Evolutionary conservation across 64 coral and sea anemone genomes (phyloP).

Genomic region (Stylophora pistillata): DNA sequence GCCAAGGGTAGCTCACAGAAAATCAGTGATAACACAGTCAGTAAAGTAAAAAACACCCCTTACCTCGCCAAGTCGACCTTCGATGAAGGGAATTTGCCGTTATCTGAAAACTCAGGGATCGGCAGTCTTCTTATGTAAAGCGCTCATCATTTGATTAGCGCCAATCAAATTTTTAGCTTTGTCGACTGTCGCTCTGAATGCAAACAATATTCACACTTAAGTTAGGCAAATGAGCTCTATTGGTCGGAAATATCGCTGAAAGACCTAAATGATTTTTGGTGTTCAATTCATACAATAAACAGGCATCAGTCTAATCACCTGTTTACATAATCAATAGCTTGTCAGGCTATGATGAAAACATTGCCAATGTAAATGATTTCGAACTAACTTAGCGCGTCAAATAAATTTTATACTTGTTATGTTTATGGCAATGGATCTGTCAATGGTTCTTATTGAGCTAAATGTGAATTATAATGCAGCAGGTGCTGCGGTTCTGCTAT

Average conservation of each 20-base stretch:
- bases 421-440: too few relatives aligned
- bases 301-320: not conserved
- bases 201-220: not conserved
- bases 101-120: not conserved
- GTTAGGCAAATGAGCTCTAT: not conserved
- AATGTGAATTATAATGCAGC: too few relatives aligned
- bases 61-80: too few relatives aligned
- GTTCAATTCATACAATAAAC: not conserved
- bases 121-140: not conserved
- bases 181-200: not conserved
- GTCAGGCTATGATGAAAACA: not conserved
- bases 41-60: too few relatives aligned
- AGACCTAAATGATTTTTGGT: not conserved
- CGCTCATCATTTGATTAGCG: not conserved
- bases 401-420: too few relatives aligned
- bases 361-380: not conserved
- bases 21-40: too few relatives aligned
- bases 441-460: too few relatives aligned
- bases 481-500: not conserved
- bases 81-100: not conserved
- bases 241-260: not conserved
- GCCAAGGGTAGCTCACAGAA: too few relatives aligned
- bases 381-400: too few relatives aligned
- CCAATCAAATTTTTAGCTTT: not conserved
- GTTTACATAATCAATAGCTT: not conserved